Conservation (phyloP, 2,113 vertebrate genomes). For the Scomber japonicus region DNA sequence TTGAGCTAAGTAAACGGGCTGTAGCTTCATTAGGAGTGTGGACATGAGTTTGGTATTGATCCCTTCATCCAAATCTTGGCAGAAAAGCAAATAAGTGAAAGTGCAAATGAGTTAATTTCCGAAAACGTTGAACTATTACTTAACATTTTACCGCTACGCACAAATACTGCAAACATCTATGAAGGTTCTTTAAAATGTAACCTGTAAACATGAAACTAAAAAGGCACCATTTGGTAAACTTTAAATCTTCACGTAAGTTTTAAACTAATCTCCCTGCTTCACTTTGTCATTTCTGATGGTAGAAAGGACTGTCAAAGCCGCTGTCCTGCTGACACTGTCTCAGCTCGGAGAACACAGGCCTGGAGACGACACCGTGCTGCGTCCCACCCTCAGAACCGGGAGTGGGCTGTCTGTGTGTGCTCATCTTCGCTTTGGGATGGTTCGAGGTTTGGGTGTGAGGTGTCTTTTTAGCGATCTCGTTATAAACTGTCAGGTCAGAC, state of each 20-base stretch:
- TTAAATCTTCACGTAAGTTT: background rate
- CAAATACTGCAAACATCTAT: background rate
- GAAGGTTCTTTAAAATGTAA: slow-evolving; percentile 35
- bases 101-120: background rate
- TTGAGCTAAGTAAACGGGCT: background rate
- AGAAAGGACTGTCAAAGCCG: slow-evolving; percentile 87
- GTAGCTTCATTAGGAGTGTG: background rate
- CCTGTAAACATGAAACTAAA: slow-evolving; percentile 3
- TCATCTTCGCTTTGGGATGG: slow-evolving; percentile 4
- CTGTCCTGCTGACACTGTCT: slow-evolving; percentile 86
- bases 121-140: background rate
- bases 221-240: slow-evolving; percentile 39
- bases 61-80: background rate
- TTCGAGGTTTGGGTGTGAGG: slow-evolving; percentile 30
- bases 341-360: slow-evolving; percentile 75
- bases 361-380: slow-evolving; percentile 28
- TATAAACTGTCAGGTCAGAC: slow-evolving; percentile 78
- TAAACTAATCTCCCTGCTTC: background rate
- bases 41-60: background rate
- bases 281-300: slow-evolving; percentile 60
- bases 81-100: background rate
- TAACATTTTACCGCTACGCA: background rate
- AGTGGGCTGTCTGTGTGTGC: slow-evolving; percentile 67
- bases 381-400: slow-evolving; percentile 76
- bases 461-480: slow-evolving; percentile 65